phyloP scores from a whole-genome alignment of 2,797 vertebrate genomes.

The Crax fasciolata region DNA sequence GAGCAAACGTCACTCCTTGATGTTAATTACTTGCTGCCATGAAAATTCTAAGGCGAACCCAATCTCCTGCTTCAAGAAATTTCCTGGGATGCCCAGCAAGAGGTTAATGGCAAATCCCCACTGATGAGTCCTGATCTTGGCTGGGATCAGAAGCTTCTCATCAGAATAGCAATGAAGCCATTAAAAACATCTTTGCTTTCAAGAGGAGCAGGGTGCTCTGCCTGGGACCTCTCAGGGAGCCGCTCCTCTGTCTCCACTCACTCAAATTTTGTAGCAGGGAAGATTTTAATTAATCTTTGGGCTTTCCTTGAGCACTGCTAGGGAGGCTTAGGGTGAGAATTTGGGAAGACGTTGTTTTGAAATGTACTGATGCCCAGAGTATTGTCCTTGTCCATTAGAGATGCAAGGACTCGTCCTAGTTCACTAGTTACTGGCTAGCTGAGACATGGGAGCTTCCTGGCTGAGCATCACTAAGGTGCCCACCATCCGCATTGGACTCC shows the following conservation, averaged over 20 bases:
- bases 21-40: not conserved
- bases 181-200: not conserved
- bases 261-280: not conserved
- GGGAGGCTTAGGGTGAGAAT: not conserved
- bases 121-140: not conserved
- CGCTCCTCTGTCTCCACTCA: rapidly evolving
- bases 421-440: not conserved
- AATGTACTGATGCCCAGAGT: not conserved
- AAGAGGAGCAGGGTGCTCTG: not conserved
- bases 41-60: not conserved
- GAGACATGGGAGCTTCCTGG: not conserved
- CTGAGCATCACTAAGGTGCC: not conserved
- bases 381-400: not conserved
- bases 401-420: not conserved
- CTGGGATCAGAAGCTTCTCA: not conserved
- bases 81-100: not conserved
- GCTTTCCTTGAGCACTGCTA: not conserved
- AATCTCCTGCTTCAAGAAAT: not conserved
- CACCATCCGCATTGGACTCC: not conserved
- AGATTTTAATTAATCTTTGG: not conserved
- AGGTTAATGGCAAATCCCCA: not conserved
- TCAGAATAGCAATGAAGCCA: not conserved
- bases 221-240: rapidly evolving
- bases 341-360: not conserved
- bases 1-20: not conserved